Evolutionary conservation across 2,113 vertebrate species (phyloP).

Genomic region (Nothoprocta pentlandii): DNA sequence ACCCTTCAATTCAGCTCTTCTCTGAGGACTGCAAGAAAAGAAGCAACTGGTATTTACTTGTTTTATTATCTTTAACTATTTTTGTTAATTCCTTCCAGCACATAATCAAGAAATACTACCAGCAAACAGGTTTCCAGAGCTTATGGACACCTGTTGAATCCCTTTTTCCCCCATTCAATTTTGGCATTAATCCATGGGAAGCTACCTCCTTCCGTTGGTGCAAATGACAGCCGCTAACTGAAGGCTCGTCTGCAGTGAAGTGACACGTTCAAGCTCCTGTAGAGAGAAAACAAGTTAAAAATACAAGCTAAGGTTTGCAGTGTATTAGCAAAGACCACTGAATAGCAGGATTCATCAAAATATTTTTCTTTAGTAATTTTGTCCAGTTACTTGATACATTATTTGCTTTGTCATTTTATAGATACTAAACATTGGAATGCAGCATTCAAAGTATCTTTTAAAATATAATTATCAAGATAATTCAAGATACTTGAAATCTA

Average conservation of each 20-base stretch:
- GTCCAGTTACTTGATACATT: background rate
- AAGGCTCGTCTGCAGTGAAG: slow-evolving; percentile 91
- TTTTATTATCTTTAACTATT: background rate
- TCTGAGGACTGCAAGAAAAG: background rate
- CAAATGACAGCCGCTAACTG: slow-evolving; percentile 96
- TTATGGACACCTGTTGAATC: background rate
- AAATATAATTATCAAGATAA: background rate
- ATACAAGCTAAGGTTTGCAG: background rate
- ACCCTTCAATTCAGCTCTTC: background rate
- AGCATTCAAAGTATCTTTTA: background rate
- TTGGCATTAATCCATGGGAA: background rate
- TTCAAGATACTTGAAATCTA: background rate
- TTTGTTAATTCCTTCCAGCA: background rate
- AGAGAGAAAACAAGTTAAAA: slow-evolving; percentile 37
- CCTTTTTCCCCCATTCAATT: background rate
- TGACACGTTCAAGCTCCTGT: slow-evolving; percentile 96
- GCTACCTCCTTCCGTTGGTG: slow-evolving; percentile 94
- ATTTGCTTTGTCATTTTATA: background rate
- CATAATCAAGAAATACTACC: background rate
- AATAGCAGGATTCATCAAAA: background rate
- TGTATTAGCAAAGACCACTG: background rate
- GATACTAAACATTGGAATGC: background rate
- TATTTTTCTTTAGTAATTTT: background rate
- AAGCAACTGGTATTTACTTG: background rate
- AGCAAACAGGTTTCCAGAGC: background rate